Percentiles rank a stretch among this genome's conserved stretches.
Evolutionary conservation across 2,888 invertebrate genomes (phyloP).

Genomic region (Stenoptilia bipunctidactyla): DNA sequence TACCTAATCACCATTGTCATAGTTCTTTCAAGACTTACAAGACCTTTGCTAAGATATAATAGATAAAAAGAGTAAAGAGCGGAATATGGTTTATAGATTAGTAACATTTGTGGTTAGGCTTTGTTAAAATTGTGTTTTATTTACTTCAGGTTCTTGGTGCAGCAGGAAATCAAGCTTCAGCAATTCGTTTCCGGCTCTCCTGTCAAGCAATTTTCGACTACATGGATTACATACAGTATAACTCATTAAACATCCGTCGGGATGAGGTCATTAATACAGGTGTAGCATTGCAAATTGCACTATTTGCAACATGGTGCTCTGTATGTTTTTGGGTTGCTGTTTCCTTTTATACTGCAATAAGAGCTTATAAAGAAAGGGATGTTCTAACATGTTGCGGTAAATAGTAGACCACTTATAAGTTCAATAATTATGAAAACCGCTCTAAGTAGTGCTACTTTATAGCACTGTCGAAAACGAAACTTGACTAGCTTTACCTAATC

Average conservation of each 20-base stretch:
- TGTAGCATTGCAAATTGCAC: conserved; percentile 74
- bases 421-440: not conserved
- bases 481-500: too few relatives aligned
- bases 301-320: conserved; percentile 74
- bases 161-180: conserved; percentile 69
- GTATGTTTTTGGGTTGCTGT: conserved; percentile 69
- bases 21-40: too few relatives aligned
- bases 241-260: conserved; percentile 74
- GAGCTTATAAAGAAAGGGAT: conserved; percentile 57
- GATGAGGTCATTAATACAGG: conserved; percentile 82
- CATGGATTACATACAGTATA: conserved; percentile 86
- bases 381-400: conserved; percentile 62
- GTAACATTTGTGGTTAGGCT: too few relatives aligned
- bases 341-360: conserved; percentile 60
- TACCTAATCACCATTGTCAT: too few relatives aligned
- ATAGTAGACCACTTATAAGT: conserved; percentile 22
- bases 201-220: conserved; percentile 85
- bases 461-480: too few relatives aligned
- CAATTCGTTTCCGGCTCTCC: conserved; percentile 75
- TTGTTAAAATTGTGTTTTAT: too few relatives aligned
- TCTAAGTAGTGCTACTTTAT: too few relatives aligned
- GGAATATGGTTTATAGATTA: too few relatives aligned
- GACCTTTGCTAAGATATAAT: too few relatives aligned
- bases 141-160: conserved; percentile 52
- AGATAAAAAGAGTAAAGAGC: too few relatives aligned